Base-by-base conservation (phyloP, 2,113 vertebrate genomes). In the Notothenia rossii region DNA sequence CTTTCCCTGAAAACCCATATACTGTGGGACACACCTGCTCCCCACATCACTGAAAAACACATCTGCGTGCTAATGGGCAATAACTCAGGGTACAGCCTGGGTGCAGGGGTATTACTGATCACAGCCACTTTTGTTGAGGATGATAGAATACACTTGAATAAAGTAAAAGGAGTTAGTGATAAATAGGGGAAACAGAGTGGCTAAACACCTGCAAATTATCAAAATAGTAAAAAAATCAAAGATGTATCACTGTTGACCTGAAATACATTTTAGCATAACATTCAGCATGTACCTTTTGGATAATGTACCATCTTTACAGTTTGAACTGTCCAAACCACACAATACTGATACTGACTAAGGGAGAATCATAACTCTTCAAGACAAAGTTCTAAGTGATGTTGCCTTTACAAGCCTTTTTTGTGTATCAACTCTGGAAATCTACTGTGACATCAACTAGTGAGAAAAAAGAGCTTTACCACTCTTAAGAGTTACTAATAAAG, bases 11-110 rank as follows among this genome's bases (percentile, higher is more conserved):
- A 67, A 58, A 29, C 25, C 36, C 77, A 69, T 76, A 85, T 56
- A 69, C 55, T 74, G 55, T 63, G 58, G 66, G 54, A 75, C 76
- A 75, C 85, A 88, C 84, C 89, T 89, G 89, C 84, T 85, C 3
- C 67, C 75, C 56, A 14, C 70, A 61, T 55, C 75, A 75, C 40
- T 20, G 76, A 64, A 40, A 51, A 69, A 46, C 20, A 33, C 68
- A 75, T 66, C 75, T 77, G 72, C 2, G 36, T 58, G 45, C 43
- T 74, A 81, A 86, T 79, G 72, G 56, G 74, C 64, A 63, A 72
- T 72, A 66, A 84, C 60, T 61, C 48, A 65, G 50, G 12, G 68
- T 59, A 64, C 11, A 43, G 43, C 54, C 9, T 6, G 54, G 56
- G 13, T 51, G 68, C 83, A 88, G 82, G 72, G 83, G 83, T 75